These are phyloP conservation scores for Hycleus cichorii DNA, from an alignment of 1,140 invertebrate genomes.

Conservation along the genomic window DNA sequence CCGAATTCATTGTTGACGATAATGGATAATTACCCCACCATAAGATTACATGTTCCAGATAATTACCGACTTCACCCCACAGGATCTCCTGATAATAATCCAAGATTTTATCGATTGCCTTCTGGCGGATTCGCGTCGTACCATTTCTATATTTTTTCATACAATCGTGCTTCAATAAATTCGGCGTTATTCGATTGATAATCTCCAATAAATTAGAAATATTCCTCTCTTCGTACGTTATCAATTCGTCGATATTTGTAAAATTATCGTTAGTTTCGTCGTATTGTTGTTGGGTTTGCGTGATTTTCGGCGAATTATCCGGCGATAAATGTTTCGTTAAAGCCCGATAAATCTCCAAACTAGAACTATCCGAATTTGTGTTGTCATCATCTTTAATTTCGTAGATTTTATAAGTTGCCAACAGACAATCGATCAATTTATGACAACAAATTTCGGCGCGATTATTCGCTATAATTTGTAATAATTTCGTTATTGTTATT, in stretches of 20 bases:
- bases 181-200: slow-evolving; percentile 38
- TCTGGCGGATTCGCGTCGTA: slow-evolving; percentile 41
- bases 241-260: slow-evolving; percentile 42
- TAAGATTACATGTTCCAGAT: slow-evolving; percentile 67
- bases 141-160: slow-evolving; percentile 31
- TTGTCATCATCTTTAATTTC: slow-evolving; percentile 41
- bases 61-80: slow-evolving; percentile 66
- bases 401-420: slow-evolving; percentile 38
- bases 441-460: slow-evolving; percentile 46
- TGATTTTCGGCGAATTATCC: slow-evolving; percentile 32
- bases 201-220: slow-evolving; percentile 39
- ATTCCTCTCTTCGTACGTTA: slow-evolving; percentile 43
- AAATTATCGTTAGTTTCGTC: slow-evolving; percentile 24
- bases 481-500: slow-evolving; percentile 47
- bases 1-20: slow-evolving; percentile 46
- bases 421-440: slow-evolving; percentile 45
- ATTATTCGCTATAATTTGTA: slow-evolving; percentile 46
- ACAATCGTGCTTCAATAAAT: slow-evolving; percentile 40
- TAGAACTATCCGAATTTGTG: slow-evolving; percentile 42
- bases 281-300: slow-evolving; percentile 19
- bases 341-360: slow-evolving; percentile 46
- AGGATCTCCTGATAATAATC: slow-evolving; percentile 54
- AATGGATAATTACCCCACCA: slow-evolving; percentile 69
- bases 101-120: slow-evolving; percentile 43
- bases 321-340: slow-evolving; percentile 39